Percentiles rank a stretch among this genome's conserved stretches.
phyloP scores from a whole-genome alignment of 1,140 invertebrate genomes.

The Pseudomyrmex cubaensis region DNA sequence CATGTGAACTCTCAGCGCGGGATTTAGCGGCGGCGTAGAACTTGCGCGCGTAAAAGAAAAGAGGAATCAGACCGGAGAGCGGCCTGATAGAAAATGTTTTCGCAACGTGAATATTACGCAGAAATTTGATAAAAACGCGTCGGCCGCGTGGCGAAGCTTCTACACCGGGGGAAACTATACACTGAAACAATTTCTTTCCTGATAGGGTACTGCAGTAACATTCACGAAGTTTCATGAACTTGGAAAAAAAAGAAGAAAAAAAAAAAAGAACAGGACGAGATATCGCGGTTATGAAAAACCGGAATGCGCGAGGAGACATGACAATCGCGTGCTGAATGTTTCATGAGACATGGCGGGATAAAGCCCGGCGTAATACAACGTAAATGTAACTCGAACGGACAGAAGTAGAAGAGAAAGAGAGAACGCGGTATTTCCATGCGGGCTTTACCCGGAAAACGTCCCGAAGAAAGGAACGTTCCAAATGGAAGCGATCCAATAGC shows the following conservation, averaged over 20 bases:
- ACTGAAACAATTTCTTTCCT: neutral
- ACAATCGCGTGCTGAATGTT: conserved; percentile 49
- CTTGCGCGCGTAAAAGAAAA: neutral
- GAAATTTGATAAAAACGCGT: neutral
- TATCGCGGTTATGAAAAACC: conserved; percentile 16
- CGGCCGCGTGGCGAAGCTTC: neutral
- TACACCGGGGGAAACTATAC: neutral
- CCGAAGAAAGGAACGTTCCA: neutral
- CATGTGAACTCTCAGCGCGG: conserved; percentile 42
- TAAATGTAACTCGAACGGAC: conserved; percentile 31
- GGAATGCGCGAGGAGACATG: conserved; percentile 16
- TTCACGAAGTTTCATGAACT: conserved; percentile 8
- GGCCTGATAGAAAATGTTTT: neutral
- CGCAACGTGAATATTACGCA: neutral
- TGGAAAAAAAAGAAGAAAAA: too few species aligned
- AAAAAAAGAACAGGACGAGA: neutral
- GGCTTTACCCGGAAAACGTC: neutral
- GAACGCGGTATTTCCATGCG: conserved; percentile 26
- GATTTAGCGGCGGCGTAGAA: conserved; percentile 54
- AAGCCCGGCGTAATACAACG: conserved; percentile 27
- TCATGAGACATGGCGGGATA: conserved; percentile 42
- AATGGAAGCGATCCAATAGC: neutral
- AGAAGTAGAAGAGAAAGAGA: neutral
- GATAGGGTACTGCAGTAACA: neutral
- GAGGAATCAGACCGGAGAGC: too few species aligned